Evolutionary conservation across 2,113 vertebrate species (phyloP).

Genomic region (Ceratotherium simum): DNA sequence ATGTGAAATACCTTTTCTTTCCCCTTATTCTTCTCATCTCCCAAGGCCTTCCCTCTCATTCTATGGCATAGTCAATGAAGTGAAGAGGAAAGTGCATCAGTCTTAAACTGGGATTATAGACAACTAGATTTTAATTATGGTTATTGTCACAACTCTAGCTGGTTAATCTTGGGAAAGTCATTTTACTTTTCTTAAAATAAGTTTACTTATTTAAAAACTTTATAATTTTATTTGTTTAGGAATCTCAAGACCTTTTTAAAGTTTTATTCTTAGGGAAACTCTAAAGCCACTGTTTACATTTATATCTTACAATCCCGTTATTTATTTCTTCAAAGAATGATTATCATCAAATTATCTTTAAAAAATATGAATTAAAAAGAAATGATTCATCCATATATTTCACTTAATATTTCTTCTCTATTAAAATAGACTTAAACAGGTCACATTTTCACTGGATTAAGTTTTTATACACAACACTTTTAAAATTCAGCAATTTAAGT

Average conservation of each 20-base stretch:
- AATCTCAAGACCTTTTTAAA: neutral
- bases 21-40: neutral
- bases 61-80: neutral
- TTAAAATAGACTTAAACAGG: neutral
- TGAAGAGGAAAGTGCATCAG: neutral
- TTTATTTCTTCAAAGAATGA: neutral
- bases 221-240: neutral
- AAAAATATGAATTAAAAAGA: neutral
- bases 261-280: neutral
- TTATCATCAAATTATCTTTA: neutral
- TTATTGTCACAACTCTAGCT: neutral
- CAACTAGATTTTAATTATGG: neutral
- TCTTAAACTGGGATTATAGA: neutral
- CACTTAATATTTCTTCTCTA: neutral
- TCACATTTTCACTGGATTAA: neutral
- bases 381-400: neutral
- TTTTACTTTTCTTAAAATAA: neutral
- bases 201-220: conserved; percentile 7
- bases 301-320: neutral
- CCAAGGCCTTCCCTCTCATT: neutral
- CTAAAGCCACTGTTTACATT: neutral
- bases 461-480: neutral
- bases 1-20: neutral
- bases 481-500: conserved; percentile 8
- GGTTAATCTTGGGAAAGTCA: neutral